Base-by-base conservation (phyloP, 2,888 invertebrate species). In the Caenorhabditis sulstoni region DNA sequence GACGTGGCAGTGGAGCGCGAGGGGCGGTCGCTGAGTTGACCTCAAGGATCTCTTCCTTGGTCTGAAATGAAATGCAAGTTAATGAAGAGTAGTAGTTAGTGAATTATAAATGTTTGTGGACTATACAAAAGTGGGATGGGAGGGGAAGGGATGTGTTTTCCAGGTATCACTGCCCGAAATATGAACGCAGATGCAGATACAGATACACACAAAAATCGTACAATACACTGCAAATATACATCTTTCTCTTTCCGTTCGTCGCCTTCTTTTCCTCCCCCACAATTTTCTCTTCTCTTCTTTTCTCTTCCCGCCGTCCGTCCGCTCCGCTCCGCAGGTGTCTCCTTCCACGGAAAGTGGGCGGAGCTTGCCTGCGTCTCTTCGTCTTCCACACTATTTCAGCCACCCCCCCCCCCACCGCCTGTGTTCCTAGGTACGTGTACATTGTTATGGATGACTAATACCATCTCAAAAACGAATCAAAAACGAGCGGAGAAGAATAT, bases 41-140 rank as follows among this genome's bases (percentile, higher is more conserved):
- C 52, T 75, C 64, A n/a, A 82, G 78, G 41, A 84, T 81, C 20
- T 83, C 81, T 52, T 84, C 84, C 65, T 81, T 83, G 7, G 75
- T 66, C 84, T 84, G 78, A 62, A 84, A 79, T 7, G 35, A 37
- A 11, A 5, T 57, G 9, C 18, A 41, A 23, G 44, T 12, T 61
- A 14, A 22, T 58, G 4, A n/a, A n/a, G n/a, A n/a, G n/a, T n/a
- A n/a, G n/a, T n/a, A 29, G 29, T 29, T 29, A 29, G 29, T 29
- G 29, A 7, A 29, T n/a, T n/a, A n/a, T n/a, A n/a, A n/a, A n/a
- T n/a, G n/a, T n/a, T n/a, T n/a, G n/a, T n/a, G n/a, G n/a, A n/a
- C n/a, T n/a, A n/a, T n/a, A n/a, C n/a, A n/a, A n/a, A n/a, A n/a
- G n/a, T n/a, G n/a, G n/a, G n/a, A n/a, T n/a, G n/a, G 29, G 7